A percentile compares a stretch with the other conserved stretches of the same genome.
Evolutionary conservation across 1,140 invertebrate genomes (phyloP).

Genomic region (Ostrea edulis): DNA sequence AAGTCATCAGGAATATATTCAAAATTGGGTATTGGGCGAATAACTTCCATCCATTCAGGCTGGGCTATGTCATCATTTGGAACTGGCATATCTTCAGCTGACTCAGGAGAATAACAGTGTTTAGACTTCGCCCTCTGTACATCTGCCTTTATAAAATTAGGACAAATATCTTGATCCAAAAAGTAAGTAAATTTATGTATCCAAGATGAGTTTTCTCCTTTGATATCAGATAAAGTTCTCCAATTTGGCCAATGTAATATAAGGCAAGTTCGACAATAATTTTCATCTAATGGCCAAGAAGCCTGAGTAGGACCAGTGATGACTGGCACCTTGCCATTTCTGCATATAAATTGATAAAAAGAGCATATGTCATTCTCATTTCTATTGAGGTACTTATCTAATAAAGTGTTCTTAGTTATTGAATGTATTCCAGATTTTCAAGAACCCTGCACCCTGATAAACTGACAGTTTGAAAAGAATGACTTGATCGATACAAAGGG

Average conservation of each 20-base stretch:
- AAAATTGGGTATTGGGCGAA: constrained; percentile 37
- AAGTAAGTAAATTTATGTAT: constrained; percentile 21
- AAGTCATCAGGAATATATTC: constrained; percentile 23
- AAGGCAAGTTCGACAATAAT: constrained; percentile 26
- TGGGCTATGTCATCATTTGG: not conserved
- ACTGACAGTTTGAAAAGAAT: constrained; percentile 46
- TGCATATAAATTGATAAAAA: constrained; percentile 41
- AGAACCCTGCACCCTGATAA: constrained; percentile 23
- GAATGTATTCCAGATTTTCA: not conserved
- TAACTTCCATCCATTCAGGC: constrained; percentile 48
- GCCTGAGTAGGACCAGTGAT: constrained; percentile 10
- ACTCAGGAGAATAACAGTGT: not conserved
- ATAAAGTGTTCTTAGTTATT: constrained; percentile 1
- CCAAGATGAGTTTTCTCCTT: not conserved
- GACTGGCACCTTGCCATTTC: constrained; percentile 40
- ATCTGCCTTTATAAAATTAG: constrained; percentile 47
- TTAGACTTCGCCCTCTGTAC: constrained; percentile 37
- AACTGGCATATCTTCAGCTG: not conserved
- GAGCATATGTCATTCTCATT: not conserved
- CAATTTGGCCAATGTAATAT: constrained; percentile 44
- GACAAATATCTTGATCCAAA: constrained; percentile 19
- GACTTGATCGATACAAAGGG: constrained; percentile 48
- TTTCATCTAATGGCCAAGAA: constrained; percentile 42
- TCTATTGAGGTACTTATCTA: constrained; percentile 30
- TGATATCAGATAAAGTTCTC: constrained; percentile 17